Percentiles rank a stretch among this genome's conserved stretches.
Conservation (phyloP, 2,888 invertebrate species). For the Zelleria hepariella region DNA sequence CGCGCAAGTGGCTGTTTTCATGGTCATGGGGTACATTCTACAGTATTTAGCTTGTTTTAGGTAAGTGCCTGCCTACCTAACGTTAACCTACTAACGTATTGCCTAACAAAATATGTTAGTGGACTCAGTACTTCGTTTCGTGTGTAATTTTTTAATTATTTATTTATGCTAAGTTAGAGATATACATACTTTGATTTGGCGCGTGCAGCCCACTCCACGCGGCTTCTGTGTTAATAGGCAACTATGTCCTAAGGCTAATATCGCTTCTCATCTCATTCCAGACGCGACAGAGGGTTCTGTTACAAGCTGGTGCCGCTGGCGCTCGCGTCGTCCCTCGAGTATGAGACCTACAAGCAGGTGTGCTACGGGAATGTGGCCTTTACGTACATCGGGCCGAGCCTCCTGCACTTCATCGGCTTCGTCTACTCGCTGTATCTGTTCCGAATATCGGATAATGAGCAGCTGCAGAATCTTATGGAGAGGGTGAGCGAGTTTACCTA, state of each 20-base stretch:
- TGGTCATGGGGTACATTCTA: slow-evolving; percentile 80
- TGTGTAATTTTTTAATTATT: too few relatives aligned
- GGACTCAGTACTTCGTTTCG: background rate
- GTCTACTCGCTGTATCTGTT: slow-evolving; percentile 81
- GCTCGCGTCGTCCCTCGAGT: slow-evolving; percentile 49
- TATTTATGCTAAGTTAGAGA: too few relatives aligned
- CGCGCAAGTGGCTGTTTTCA: slow-evolving; percentile 75
- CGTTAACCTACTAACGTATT: background rate
- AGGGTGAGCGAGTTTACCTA: slow-evolving; percentile 73
- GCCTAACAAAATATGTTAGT: background rate
- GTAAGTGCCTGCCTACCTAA: slow-evolving; percentile 37
- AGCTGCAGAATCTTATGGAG: slow-evolving; percentile 86
- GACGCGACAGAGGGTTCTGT: slow-evolving; percentile 81
- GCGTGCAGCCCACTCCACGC: too few relatives aligned
- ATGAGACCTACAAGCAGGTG: slow-evolving; percentile 69
- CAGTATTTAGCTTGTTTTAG: slow-evolving; percentile 86
- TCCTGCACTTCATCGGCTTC: slow-evolving; percentile 80
- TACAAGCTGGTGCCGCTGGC: slow-evolving; percentile 68
- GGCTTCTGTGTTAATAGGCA: too few relatives aligned
- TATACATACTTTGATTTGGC: too few relatives aligned
- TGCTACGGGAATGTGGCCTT: slow-evolving; percentile 81
- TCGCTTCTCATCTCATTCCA: slow-evolving; percentile 31
- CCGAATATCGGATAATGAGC: slow-evolving; percentile 84
- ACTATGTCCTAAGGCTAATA: background rate
- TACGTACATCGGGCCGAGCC: slow-evolving; percentile 80